Base-by-base conservation (phyloP, 1,140 invertebrate species). In the Samia ricini region DNA sequence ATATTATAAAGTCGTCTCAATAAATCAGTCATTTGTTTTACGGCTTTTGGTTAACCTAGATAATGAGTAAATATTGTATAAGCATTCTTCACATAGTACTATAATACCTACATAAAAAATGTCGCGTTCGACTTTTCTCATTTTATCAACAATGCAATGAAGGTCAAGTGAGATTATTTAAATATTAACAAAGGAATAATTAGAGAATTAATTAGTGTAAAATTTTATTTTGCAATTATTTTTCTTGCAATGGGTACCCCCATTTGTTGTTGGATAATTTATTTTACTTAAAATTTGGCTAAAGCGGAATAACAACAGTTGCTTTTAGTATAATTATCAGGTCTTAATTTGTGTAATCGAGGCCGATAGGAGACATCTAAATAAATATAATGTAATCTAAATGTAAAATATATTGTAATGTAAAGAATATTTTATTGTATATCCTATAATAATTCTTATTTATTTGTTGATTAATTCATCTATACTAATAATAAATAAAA, bases 1-100 rank as follows among this genome's bases (percentile, higher is more conserved):
- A 15, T 42, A 1, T 12, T 36, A n/a, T 29, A 29, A 1, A 29
- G 26, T 29, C 1, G 26, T 10, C 0, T 29, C 10, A 29, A 42
- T 42, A 42, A 42, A 42, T 42, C 33, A 42, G n/a, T 42, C 33
- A 15, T 42, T 42, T 42, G 33, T 42, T 42, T 42, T 42, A 42
- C 33, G 15, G n/a, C 33, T 42, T 42, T 42, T 42, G 33, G 33
- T 42, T 42, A 42, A 42, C 33, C 33, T 42, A 42, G 4, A 42
- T 42, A 42, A 42, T 15, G 33, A 42, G 4, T 12, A 15, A 42
- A 42, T 12, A n/a, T n/a, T n/a, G n/a, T n/a, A n/a, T n/a, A n/a
- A 42, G 12, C 33, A 15, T 42, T 42, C 15, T 42, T 42, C 12
- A 42, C 33, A 42, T 15, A 4, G 33, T 42, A 42, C 33, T 15